A percentile compares a stretch with the other conserved stretches of the same genome.
Conservation (phyloP, 2,888 invertebrate genomes). For the Adineta ricciae region DNA sequence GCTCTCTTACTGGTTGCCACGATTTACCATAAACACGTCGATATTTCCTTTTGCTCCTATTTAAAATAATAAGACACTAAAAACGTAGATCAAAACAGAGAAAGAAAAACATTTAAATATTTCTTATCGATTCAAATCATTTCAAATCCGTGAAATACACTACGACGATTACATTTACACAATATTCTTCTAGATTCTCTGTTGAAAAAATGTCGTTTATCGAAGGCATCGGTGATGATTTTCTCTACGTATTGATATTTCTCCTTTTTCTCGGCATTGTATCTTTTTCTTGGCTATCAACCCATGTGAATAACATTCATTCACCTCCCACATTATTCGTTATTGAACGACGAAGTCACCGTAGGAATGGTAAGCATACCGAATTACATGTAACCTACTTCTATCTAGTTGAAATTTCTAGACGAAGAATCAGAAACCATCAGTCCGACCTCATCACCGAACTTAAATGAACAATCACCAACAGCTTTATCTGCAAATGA, state of each 20-base stretch:
- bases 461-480: neutral
- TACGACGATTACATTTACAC: too few relatives aligned
- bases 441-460: neutral
- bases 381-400: neutral
- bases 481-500: neutral
- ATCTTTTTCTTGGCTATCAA: conserved; percentile 52
- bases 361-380: neutral
- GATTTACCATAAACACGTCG: neutral
- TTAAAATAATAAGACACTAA: too few relatives aligned
- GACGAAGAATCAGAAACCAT: neutral
- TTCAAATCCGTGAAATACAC: too few relatives aligned
- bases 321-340: conserved; percentile 27
- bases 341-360: conserved; percentile 29
- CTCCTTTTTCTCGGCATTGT: conserved; percentile 55
- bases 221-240: conserved; percentile 74
- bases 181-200: too few relatives aligned
- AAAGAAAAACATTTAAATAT: too few relatives aligned
- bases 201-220: conserved; percentile 52
- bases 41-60: neutral
- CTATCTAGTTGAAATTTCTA: neutral
- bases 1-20: neutral
- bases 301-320: conserved; percentile 27
- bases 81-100: too few relatives aligned
- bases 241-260: conserved; percentile 62
- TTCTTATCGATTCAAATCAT: too few relatives aligned